Percentiles rank a stretch among this genome's conserved stretches.
Evolutionary conservation across 2,113 vertebrate genomes (phyloP).

Genomic region (Meles meles): DNA sequence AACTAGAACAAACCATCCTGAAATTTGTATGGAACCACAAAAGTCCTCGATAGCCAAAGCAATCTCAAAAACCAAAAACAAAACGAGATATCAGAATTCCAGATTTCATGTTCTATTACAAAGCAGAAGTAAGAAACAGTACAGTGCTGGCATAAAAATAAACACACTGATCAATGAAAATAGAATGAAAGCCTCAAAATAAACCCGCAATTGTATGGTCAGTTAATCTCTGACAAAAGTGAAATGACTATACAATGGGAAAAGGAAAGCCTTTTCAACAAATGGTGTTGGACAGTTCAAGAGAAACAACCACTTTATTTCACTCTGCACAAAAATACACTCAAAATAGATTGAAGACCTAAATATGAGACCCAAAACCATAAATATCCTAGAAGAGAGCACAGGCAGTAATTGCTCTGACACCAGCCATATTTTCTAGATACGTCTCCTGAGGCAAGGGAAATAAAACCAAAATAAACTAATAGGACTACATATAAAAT

Average conservation of each 20-base stretch:
- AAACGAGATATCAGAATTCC: background rate
- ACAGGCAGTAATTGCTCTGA: background rate
- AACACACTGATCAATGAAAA: background rate
- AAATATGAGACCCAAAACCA: background rate
- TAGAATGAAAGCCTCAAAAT: background rate
- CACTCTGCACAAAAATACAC: background rate
- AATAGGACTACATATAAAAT: background rate
- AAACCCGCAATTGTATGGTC: background rate
- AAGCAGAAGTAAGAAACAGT: background rate
- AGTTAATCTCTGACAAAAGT: background rate
- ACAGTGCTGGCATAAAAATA: background rate
- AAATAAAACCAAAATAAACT: background rate
- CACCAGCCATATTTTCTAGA: background rate
- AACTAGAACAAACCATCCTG: background rate
- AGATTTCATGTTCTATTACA: background rate
- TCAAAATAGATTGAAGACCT: background rate
- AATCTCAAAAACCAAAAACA: background rate
- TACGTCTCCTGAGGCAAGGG: background rate
- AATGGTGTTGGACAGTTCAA: background rate
- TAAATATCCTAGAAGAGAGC: background rate
- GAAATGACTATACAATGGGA: background rate
- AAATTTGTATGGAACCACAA: background rate
- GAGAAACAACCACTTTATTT: background rate
- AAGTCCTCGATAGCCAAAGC: background rate
- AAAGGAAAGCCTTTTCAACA: background rate